Conservation (phyloP, 2,797 vertebrate genomes). For the Hafferia zeledoni region DNA sequence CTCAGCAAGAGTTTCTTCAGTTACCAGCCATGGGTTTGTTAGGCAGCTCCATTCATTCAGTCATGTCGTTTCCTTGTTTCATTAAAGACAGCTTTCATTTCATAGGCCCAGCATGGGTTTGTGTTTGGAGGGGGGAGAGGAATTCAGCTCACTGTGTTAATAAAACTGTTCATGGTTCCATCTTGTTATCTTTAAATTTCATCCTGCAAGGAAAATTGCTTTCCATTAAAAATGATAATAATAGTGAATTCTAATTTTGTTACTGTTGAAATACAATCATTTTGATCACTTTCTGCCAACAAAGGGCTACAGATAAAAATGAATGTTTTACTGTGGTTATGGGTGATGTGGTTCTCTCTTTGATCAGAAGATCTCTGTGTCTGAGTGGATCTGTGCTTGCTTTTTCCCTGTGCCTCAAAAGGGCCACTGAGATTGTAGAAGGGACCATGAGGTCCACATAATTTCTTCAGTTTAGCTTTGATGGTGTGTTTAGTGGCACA, state of each 20-base stretch:
- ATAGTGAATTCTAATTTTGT: background rate
- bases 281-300: background rate
- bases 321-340: background rate
- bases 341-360: background rate
- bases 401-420: background rate
- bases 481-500: background rate
- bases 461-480: background rate
- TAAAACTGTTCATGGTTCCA: background rate
- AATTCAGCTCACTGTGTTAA: constrained; percentile 10
- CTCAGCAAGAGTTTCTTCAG: constrained; percentile 31
- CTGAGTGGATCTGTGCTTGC: accelerated
- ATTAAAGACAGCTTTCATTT: constrained; percentile 57
- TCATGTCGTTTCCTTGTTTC: constrained; percentile 33
- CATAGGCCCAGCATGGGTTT: constrained; percentile 25
- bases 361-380: background rate
- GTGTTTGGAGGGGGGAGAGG: background rate
- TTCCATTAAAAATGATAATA: constrained; percentile 5
- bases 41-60: constrained; percentile 18
- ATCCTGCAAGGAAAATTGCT: constrained; percentile 28
- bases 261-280: background rate
- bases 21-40: background rate
- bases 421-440: background rate
- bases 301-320: background rate
- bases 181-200: constrained; percentile 46
- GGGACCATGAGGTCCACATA: background rate